Evolutionary conservation across 2,888 invertebrate species (phyloP).

Genomic region (Tipula unca): DNA sequence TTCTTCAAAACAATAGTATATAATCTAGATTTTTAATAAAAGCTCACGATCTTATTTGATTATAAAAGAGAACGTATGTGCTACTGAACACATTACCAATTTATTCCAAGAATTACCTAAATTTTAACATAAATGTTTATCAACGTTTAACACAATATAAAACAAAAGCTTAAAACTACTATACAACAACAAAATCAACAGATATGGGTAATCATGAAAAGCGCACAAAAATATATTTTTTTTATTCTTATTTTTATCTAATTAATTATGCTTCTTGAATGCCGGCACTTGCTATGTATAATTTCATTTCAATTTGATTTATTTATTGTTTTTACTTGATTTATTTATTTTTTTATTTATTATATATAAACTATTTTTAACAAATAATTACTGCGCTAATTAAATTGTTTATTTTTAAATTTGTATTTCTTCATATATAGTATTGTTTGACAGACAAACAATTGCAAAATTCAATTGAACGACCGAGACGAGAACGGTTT

Average conservation of each 20-base stretch:
- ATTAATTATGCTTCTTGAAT: background rate
- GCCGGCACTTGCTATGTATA: background rate
- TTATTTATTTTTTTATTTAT: background rate
- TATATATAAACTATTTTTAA: background rate
- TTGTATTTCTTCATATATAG: conserved; percentile 27
- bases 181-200: background rate
- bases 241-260: background rate
- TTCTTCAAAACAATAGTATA: no score
- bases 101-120: no score
- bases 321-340: background rate
- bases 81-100: no score
- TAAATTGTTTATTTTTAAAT: background rate
- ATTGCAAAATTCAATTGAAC: conserved; percentile 61
- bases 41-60: no score
- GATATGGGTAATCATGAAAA: background rate
- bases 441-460: conserved; percentile 90
- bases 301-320: background rate
- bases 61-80: no score
- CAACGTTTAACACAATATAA: background rate
- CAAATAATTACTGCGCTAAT: background rate
- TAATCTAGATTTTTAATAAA: no score
- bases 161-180: background rate
- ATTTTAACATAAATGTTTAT: no score
- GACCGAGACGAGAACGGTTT: conserved; percentile 50
- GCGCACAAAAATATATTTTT: background rate